A percentile compares a stretch with the other conserved stretches of the same genome.
Evolutionary conservation across 2,888 invertebrate genomes (phyloP).

Genomic region (Drosophila rellima): DNA sequence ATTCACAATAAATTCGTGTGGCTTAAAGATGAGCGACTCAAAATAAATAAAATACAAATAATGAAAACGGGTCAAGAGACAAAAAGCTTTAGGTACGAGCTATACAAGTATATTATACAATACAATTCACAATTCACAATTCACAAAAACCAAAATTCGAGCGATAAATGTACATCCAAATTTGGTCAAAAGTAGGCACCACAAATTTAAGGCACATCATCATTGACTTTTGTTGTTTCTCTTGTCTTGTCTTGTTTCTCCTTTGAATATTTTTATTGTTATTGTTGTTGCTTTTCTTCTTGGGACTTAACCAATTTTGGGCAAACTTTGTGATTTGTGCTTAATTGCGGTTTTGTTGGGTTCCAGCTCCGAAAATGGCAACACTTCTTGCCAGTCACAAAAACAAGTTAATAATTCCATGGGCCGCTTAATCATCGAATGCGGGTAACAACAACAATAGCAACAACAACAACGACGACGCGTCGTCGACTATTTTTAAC

Average conservation of each 20-base stretch:
- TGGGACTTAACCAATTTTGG: conserved; percentile 58
- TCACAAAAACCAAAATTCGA: conserved; percentile 30
- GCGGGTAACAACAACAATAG: conserved; percentile 38
- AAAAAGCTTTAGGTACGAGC: conserved; percentile 62
- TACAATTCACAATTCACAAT: conserved; percentile 27
- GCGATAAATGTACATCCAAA: conserved; percentile 63
- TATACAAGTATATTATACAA: conserved; percentile 67
- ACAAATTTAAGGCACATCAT: conserved; percentile 72
- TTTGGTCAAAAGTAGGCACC: conserved; percentile 81
- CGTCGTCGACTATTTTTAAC: conserved; percentile 61
- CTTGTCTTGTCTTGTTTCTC: conserved; percentile 31
- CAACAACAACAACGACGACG: neutral
- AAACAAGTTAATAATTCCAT: conserved; percentile 79
- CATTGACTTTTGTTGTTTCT: conserved; percentile 31
- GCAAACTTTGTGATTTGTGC: conserved; percentile 63
- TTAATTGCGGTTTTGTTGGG: conserved; percentile 69
- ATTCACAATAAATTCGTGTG: conserved; percentile 38
- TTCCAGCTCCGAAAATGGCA: conserved; percentile 65
- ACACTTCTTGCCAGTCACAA: conserved; percentile 54
- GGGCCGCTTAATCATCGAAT: conserved; percentile 72
- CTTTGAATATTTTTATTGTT: conserved; percentile 39
- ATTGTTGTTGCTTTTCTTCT: conserved; percentile 39
- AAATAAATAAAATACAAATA: conserved; percentile 4
- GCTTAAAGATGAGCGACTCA: conserved; percentile 36
- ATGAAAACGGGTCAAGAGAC: conserved; percentile 77